Base-by-base conservation (phyloP, 2,888 invertebrate genomes). In the Horisme vitalbata region DNA sequence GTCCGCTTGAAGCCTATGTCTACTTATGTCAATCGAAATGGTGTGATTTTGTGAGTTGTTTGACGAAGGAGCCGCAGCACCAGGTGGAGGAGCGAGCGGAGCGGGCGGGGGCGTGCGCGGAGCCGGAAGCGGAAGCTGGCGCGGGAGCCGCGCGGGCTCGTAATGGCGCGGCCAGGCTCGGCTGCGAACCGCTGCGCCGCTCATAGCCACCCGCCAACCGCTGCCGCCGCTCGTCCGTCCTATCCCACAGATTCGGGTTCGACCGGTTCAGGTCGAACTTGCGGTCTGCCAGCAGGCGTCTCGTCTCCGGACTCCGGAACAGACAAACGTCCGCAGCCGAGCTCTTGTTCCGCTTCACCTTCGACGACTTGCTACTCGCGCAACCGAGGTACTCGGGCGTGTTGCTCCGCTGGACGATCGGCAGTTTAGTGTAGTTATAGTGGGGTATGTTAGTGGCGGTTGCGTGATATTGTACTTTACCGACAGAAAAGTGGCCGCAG, bases 1-100 rank as follows among this genome's bases (percentile, higher is more conserved):
- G 39, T 11, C 32, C 39, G 36, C 21, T 31, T 11, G 26, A 39
- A 44, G 61, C 39, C 32, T 2, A 20, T 10, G 38, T 35, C 79
- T 78, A 80, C 70, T 75, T 71, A 62, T 79, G 81, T 86, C 90
- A 94, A 83, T 94, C 94, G 84, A 93, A 91, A 75, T 93, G 93
- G 75, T 95, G 94, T 41, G 94, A 93, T 83, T 94, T 94, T 65
- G 93, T 92, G 85, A 95, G 92, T 64, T 95, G 94, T 80, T 93
- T 93, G 76, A 95, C 94, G 84, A 95, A 94, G 61, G 93, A 92
- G 75, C 94, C 95, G 80, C 95, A 95, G 81, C 95, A 95, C 95
- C 95, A 95, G 15, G 93, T 93, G 57, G 93, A 92, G 49, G 93
- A 92, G 61, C 93, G 90, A 27, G 91, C 90, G 43, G 91, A 91